Evolutionary conservation across 1,140 invertebrate genomes (phyloP).

Genomic region (Lasioglossum albipes): DNA sequence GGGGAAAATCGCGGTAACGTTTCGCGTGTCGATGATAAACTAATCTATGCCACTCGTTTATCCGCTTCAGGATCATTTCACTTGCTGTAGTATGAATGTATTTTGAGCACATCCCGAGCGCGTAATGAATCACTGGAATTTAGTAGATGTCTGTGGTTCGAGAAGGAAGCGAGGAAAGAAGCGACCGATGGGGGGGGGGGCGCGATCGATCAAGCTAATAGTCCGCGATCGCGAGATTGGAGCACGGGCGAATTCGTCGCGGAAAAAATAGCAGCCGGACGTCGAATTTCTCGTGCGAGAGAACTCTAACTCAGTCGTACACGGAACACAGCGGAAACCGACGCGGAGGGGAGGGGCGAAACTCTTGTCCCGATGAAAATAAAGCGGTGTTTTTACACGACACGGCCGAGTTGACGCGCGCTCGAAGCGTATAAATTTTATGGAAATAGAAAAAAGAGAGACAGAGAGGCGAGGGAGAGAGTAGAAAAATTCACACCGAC

Average conservation of each 20-base stretch:
- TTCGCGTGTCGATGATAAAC: background rate
- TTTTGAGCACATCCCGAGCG: no score
- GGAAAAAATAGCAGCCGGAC: background rate
- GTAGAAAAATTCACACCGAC: background rate
- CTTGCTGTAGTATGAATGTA: no score
- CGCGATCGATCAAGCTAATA: background rate
- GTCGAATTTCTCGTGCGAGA: background rate
- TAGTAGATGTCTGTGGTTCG: no score
- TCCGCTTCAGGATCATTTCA: no score
- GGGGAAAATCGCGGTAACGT: background rate
- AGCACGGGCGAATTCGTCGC: background rate
- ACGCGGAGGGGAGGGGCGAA: background rate
- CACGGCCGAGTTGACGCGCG: background rate
- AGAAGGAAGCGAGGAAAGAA: no score
- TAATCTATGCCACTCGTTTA: no score
- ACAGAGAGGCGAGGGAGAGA: background rate
- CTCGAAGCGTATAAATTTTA: conserved; percentile 28
- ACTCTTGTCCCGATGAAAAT: conserved; percentile 5
- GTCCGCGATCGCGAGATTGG: background rate
- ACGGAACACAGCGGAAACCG: background rate
- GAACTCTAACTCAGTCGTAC: background rate
- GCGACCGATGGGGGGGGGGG: no score
- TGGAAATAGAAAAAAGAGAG: background rate
- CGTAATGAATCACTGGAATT: no score
- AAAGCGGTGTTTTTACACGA: conserved; percentile 19